Evolutionary conservation across 2,113 vertebrate genomes (phyloP), one percentile per base, ranked within the genome.

Genomic region (Sturnira hondurensis): DNA sequence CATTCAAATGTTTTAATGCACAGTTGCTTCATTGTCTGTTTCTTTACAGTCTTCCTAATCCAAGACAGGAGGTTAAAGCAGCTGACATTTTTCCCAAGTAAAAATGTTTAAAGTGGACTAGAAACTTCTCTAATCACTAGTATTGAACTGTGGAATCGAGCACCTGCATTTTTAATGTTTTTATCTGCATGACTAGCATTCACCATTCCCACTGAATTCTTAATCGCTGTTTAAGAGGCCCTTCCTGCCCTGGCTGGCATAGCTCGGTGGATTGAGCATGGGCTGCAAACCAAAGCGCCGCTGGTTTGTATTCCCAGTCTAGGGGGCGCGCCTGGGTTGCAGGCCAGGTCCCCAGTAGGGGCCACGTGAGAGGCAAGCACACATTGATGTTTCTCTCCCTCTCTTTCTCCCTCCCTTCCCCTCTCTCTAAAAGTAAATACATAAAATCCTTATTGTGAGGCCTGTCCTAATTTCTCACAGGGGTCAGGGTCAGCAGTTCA

Each of bases 51-150:
- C 45, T 87, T 80, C 54, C 67, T 74, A 73, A 47, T 76, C 90
- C 70, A 52, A 77, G 70, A 81, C 87, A 85, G n/a, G 54, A 83
- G 63, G 93, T 81, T 76, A 52, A 68, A 96, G 36, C 15, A 56
- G 36, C 20, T 91, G 43, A 16, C n/a, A 65, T 92, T 95, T 93
- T 95, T 24, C 74, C 70, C 36, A 95, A 78, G 86, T 41, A 71
- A 85, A 89, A 89, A 47, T 43, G 11, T 26, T 89, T 43, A 33
- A 38, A 54, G 63, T 41, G 4, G 7, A 61, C 80, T 56, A 80
- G 70, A 78, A 81, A 71, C 41, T 73, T 77, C 38, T 63, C 33
- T 67, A 33, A 67, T 89, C 36, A 13, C 31, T 31, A 61, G 43
- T 10, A 2, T 22, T 83, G 36, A 86, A 73, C 15, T 61, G 28